Evolutionary conservation across 2,888 invertebrate species (phyloP).

Genomic region (Apantesis nais): DNA sequence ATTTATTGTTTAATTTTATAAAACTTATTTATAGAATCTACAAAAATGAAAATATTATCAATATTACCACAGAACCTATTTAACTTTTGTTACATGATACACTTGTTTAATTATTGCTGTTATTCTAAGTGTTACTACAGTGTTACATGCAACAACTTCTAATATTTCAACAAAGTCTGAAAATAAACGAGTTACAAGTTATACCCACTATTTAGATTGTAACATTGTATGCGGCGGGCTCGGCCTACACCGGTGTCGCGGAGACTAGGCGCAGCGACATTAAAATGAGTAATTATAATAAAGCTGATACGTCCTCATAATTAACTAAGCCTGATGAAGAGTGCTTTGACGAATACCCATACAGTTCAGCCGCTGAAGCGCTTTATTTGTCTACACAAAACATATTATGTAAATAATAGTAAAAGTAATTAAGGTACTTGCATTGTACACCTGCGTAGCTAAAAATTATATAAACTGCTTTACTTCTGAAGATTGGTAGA

Average conservation of each 20-base stretch:
- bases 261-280: slow-evolving; percentile 77
- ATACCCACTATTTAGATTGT: slow-evolving; percentile 23
- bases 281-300: slow-evolving; percentile 86
- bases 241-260: slow-evolving; percentile 50
- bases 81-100: background rate
- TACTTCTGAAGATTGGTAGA: background rate
- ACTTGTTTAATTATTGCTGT: background rate
- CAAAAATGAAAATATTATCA: background rate
- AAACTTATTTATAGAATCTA: background rate
- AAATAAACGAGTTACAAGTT: background rate
- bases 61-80: background rate
- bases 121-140: background rate
- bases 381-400: slow-evolving; percentile 37
- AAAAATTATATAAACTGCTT: background rate
- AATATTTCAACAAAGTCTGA: background rate
- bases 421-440: background rate
- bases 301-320: slow-evolving; percentile 83
- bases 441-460: background rate
- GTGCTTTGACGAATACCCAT: slow-evolving; percentile 72
- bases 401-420: background rate
- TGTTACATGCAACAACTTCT: background rate
- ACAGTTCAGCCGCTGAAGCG: slow-evolving; percentile 63
- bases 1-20: too few species aligned
- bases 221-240: slow-evolving; percentile 45
- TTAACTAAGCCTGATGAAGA: slow-evolving; percentile 84